Evolutionary conservation across 2,113 vertebrate species (phyloP).

Genomic region (Phrynocephalus versicolor): DNA sequence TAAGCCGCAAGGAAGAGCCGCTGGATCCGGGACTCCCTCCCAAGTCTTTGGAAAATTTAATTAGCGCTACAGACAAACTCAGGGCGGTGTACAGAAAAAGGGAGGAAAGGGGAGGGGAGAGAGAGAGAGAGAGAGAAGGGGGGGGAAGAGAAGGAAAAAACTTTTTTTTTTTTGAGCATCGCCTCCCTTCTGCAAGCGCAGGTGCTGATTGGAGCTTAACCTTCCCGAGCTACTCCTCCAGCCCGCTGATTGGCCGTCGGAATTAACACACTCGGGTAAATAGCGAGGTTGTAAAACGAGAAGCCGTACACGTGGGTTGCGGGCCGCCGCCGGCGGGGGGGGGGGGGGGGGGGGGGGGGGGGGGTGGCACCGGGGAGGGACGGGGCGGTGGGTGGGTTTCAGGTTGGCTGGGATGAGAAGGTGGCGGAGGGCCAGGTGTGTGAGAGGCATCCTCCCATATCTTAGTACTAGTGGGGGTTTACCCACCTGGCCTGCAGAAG

Average conservation of each 20-base stretch:
- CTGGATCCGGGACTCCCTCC: conserved; percentile 55
- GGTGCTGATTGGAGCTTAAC: conserved; percentile 31
- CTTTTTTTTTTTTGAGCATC: conserved; percentile 45
- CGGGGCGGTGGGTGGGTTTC: neutral
- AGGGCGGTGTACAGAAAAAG: conserved; percentile 65
- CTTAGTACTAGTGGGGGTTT: neutral
- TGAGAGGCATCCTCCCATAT: accelerated
- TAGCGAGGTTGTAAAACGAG: conserved; percentile 68
- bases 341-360: conserved; percentile 17
- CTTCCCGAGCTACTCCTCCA: conserved; percentile 41
- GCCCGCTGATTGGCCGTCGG: conserved; percentile 51
- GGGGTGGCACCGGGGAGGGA: conserved; percentile 44
- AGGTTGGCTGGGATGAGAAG: neutral
- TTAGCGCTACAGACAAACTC: conserved; percentile 75
- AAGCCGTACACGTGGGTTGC: conserved; percentile 83
- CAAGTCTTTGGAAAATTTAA: conserved; percentile 78
- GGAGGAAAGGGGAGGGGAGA: neutral
- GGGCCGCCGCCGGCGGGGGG: too few relatives aligned
- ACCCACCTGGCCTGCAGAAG: neutral
- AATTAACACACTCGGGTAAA: conserved; percentile 33
- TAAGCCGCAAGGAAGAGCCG: conserved; percentile 22
- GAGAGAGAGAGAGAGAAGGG: neutral
- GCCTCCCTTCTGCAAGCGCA: conserved; percentile 54
- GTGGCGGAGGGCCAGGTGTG: too few relatives aligned
- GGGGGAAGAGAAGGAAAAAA: neutral